These are phyloP conservation scores for Cherax quadricarinatus DNA, from an alignment of 1,140 invertebrate species.

Conservation along the genomic window DNA sequence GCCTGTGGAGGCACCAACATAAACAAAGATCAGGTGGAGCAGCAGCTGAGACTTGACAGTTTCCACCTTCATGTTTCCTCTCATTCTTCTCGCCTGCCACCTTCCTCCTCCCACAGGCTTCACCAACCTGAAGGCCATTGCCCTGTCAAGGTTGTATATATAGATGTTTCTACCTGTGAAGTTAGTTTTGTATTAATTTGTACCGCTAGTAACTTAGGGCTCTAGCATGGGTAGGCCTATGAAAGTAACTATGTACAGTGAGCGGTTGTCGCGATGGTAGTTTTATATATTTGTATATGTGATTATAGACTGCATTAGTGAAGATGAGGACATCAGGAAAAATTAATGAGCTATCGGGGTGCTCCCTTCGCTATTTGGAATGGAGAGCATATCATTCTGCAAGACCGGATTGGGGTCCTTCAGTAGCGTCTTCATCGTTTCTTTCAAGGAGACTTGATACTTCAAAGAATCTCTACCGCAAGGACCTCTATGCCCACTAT, in stretches of 20 bases:
- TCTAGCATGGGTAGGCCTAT: not conserved
- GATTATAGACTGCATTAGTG: not conserved
- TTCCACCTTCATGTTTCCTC: not conserved
- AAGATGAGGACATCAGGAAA: conserved; percentile 54
- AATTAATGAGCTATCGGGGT: conserved; percentile 41
- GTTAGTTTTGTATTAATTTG: no score
- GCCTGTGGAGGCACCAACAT: conserved; percentile 17
- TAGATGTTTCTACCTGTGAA: not conserved
- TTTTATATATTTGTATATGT: not conserved
- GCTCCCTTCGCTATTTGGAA: conserved; percentile 50
- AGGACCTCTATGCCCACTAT: conserved; percentile 92
- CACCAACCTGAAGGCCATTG: not conserved
- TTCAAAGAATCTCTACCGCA: conserved; percentile 84
- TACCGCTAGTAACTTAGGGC: not conserved
- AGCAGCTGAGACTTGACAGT: conserved; percentile 50
- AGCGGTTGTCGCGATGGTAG: no score
- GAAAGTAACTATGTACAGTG: not conserved
- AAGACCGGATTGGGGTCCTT: conserved; percentile 44
- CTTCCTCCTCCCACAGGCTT: not conserved
- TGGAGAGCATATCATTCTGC: conserved; percentile 51
- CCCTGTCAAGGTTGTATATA: not conserved
- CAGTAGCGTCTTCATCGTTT: conserved; percentile 64
- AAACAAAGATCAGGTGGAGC: conserved; percentile 65
- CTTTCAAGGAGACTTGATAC: conserved; percentile 74
- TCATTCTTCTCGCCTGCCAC: no score